Percentiles rank a stretch among this genome's conserved stretches.
Conservation (phyloP, 1,140 invertebrate species). For the Philotrypesis tridentata region DNA sequence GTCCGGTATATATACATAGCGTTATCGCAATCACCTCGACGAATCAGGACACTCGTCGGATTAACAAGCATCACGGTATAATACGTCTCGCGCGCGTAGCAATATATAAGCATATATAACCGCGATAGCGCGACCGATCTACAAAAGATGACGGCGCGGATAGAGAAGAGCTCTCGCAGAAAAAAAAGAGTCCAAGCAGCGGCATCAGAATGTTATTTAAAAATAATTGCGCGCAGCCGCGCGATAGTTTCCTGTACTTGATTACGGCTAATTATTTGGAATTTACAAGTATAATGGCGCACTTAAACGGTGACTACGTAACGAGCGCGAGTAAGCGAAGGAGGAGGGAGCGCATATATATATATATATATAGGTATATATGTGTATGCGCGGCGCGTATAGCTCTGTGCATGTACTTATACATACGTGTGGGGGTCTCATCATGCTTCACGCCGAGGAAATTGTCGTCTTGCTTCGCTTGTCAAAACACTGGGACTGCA, state of each 20-base stretch:
- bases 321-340: conserved; percentile 54
- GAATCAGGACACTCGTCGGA: conserved; percentile 60
- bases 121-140: conserved; percentile 6
- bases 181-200: conserved; percentile 35
- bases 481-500: conserved; percentile 42
- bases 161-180: neutral
- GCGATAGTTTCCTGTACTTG: conserved; percentile 70
- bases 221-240: conserved; percentile 68
- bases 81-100: conserved; percentile 56
- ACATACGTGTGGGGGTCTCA: conserved; percentile 5
- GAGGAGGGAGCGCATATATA: neutral
- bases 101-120: neutral
- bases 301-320: conserved; percentile 68
- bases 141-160: conserved; percentile 1
- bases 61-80: conserved; percentile 66
- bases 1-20: conserved; percentile 56
- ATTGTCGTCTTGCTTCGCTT: conserved; percentile 54
- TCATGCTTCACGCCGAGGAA: conserved; percentile 40
- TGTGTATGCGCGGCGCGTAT: too few species aligned
- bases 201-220: conserved; percentile 53
- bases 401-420: too few species aligned
- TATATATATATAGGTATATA: too few species aligned
- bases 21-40: conserved; percentile 56
- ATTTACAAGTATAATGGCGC: conserved; percentile 73
- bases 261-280: conserved; percentile 72